These are phyloP conservation scores for Xyrauchen texanus DNA, from an alignment of 2,113 vertebrate genomes.

Conservation along the genomic window DNA sequence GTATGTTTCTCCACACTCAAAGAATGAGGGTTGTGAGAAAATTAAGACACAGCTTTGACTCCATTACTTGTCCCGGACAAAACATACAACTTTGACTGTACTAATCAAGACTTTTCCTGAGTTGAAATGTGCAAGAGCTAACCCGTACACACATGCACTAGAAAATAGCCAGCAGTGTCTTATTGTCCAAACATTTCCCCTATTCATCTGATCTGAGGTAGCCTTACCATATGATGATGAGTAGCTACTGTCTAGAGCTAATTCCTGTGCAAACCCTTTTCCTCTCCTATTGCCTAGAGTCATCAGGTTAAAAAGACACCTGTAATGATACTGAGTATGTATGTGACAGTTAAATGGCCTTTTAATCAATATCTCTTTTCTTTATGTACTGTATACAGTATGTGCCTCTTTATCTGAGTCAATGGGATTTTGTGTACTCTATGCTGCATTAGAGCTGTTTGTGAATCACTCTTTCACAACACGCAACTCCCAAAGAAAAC, in stretches of 20 bases:
- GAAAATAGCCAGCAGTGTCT: constrained; percentile 34
- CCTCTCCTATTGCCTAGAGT: constrained; percentile 1
- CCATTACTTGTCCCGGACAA: neutral
- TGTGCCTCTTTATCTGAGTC: neutral
- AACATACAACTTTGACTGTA: constrained; percentile 30
- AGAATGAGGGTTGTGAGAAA: neutral
- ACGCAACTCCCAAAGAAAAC: neutral
- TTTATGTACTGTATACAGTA: neutral
- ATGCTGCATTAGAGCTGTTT: neutral
- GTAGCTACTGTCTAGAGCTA: constrained; percentile 42
- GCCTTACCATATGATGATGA: constrained; percentile 29
- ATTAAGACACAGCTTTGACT: constrained; percentile 1
- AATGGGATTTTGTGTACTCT: neutral
- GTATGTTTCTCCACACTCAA: constrained; percentile 7
- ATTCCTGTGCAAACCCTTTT: constrained; percentile 13
- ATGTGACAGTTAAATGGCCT: neutral
- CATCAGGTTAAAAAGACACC: constrained; percentile 28
- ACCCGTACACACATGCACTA: constrained; percentile 16
- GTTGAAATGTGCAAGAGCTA: neutral
- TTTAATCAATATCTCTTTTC: neutral
- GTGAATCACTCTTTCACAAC: constrained; percentile 5
- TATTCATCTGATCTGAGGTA: constrained; percentile 35
- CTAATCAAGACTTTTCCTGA: constrained; percentile 19
- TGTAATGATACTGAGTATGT: neutral
- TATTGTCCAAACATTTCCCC: constrained; percentile 1